Conservation (phyloP, 2,113 vertebrate genomes). For the Ictalurus punctatus region DNA sequence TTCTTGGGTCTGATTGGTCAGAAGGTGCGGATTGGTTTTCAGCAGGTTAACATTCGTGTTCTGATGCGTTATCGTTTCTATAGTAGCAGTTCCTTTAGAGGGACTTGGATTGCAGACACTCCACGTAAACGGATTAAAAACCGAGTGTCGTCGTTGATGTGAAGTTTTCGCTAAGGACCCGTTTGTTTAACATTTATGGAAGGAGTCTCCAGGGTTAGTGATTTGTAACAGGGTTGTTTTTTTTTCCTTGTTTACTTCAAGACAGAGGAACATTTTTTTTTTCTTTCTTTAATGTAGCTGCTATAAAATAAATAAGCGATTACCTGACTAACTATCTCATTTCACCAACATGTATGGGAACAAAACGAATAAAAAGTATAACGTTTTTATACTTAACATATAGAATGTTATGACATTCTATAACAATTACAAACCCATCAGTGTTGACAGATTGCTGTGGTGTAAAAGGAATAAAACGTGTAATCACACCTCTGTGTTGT, state of each 20-base stretch:
- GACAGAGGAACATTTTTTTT: too few relatives aligned
- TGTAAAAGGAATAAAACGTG: background rate
- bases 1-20: background rate
- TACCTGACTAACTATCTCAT: background rate
- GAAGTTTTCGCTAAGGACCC: background rate
- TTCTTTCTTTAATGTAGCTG: background rate
- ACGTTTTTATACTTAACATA: background rate
- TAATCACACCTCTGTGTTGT: background rate
- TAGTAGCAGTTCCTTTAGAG: background rate
- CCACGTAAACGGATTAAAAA: background rate
- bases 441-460: background rate
- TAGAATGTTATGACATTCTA: background rate
- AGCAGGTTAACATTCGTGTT: background rate
- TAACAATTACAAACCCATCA: background rate
- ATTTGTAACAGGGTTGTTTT: background rate
- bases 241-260: background rate
- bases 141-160: background rate
- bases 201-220: background rate
- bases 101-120: background rate
- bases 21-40: background rate
- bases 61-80: background rate
- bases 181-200: background rate
- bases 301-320: background rate
- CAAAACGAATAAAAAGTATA: background rate
- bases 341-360: background rate